Evolutionary conservation across 2,888 invertebrate genomes (phyloP), one percentile per base, ranked within the genome.

Genomic region (Temnothorax unifasciatus): DNA sequence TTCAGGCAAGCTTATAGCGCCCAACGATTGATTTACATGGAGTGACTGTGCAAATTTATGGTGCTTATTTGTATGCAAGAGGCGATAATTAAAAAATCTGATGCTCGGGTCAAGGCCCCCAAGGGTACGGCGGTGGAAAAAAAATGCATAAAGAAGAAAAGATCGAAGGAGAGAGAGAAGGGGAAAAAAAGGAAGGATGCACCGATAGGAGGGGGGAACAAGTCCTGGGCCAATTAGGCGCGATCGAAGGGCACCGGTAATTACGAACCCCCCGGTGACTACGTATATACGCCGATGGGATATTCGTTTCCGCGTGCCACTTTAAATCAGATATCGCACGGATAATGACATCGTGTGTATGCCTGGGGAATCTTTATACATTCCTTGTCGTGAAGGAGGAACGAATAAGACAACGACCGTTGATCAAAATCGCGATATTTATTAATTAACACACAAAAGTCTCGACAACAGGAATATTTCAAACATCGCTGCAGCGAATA

Each of bases 11-110:
- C 86, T 83, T 47, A 81, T 57, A 85, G 76, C 64, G 71, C 59
- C 57, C 79, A 88, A 87, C 90, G 89, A 90, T 90, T 91, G 91
- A 90, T 90, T 91, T 90, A 91, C 88, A 87, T 59, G 71, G 84
- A 76, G 76, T 85, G 82, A 81, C 79, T 68, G 66, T 68, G 84
- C 68, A 86, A 90, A 91, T 91, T 91, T 91, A 91, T 91, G 88
- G 84, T 66, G 71, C 86, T 88, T 89, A 88, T 92, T 91, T 87
- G 91, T 90, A 91, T 88, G 89, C 91, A 75, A 73, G 73, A 87
- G 38, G 68, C 83, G 88, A 88, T 92, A 91, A 92, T 91, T 91
- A 92, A 92, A 89, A 54, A 92, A 91, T 86, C 85, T 82, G 82
- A 61, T 63, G 77, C 57, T 50, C 61, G 87, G 91, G 89, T 90